Percentiles rank a stretch among this genome's conserved stretches.
phyloP scores from a whole-genome alignment of 2,888 invertebrate species.

The Drosophila meridionalis region DNA sequence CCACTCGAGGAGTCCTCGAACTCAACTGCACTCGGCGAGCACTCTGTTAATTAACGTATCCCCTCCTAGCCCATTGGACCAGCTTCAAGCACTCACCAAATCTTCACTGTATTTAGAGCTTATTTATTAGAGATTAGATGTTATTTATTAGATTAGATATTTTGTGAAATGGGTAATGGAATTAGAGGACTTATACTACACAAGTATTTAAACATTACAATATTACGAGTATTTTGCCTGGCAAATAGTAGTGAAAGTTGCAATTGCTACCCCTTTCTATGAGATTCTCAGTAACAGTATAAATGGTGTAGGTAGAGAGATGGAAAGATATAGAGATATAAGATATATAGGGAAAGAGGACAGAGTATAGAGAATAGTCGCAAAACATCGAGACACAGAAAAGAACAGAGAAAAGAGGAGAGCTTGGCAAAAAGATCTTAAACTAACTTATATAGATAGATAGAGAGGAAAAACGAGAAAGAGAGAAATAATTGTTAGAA shows the following conservation, averaged over 20 bases:
- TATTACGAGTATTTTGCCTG: no score
- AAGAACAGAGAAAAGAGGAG: background rate
- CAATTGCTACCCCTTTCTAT: no score
- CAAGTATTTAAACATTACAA: no score
- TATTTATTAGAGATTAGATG: background rate
- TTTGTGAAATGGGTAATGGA: background rate
- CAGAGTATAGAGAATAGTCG: no score
- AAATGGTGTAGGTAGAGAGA: no score
- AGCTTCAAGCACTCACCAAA: conserved; percentile 8
- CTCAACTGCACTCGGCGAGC: conserved; percentile 9
- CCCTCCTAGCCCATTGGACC: background rate
- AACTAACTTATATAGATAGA: background rate
- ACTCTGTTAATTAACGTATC: conserved; percentile 1
- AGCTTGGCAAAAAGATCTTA: no score
- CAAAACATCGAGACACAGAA: background rate
- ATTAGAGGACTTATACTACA: no score
- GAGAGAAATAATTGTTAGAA: background rate
- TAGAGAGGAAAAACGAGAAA: background rate
- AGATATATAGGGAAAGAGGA: no score
- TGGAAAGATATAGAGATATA: no score
- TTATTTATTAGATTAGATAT: background rate
- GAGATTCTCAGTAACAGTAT: no score
- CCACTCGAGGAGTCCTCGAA: background rate
- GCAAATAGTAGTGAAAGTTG: background rate
- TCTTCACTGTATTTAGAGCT: conserved; percentile 1